These are phyloP conservation scores for Catocala fraxini DNA, from an alignment of 2,888 invertebrate genomes.

Conservation along the genomic window DNA sequence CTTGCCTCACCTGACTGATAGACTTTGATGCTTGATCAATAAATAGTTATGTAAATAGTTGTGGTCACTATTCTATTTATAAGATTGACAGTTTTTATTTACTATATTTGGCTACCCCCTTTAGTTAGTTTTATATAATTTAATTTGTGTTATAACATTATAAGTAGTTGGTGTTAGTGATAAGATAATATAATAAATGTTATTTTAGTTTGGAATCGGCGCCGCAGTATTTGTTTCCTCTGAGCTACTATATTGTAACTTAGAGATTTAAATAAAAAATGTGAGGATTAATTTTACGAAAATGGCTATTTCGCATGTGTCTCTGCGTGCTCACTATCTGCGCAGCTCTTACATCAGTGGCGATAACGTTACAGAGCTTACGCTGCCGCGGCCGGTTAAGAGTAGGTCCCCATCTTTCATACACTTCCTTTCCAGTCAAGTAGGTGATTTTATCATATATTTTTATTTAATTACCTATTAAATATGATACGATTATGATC, in stretches of 20 bases:
- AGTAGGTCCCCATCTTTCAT: constrained; percentile 54
- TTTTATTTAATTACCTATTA: constrained; percentile 16
- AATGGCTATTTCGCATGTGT: constrained; percentile 28
- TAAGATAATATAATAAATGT: no score
- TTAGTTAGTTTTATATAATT: no score
- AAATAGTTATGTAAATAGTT: constrained; percentile 48
- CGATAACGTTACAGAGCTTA: constrained; percentile 73
- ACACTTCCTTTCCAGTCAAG: constrained; percentile 18
- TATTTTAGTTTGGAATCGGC: no score
- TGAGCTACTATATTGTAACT: no score
- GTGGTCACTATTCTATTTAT: constrained; percentile 40
- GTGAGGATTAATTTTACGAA: background rate
- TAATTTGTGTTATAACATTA: no score
- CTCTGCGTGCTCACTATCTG: constrained; percentile 35
- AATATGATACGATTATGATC: no score
- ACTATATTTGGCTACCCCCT: no score
- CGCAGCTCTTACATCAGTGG: constrained; percentile 74
- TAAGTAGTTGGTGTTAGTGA: no score
- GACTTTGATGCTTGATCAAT: constrained; percentile 61
- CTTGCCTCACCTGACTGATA: constrained; percentile 73
- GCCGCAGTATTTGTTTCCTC: no score
- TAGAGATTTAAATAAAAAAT: no score
- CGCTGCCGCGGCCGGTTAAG: constrained; percentile 68
- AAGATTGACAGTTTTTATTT: background rate
- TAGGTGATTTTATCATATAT: constrained; percentile 19